Evolutionary conservation across 1,140 invertebrate species (phyloP).

Genomic region (Brachionus angularis): DNA sequence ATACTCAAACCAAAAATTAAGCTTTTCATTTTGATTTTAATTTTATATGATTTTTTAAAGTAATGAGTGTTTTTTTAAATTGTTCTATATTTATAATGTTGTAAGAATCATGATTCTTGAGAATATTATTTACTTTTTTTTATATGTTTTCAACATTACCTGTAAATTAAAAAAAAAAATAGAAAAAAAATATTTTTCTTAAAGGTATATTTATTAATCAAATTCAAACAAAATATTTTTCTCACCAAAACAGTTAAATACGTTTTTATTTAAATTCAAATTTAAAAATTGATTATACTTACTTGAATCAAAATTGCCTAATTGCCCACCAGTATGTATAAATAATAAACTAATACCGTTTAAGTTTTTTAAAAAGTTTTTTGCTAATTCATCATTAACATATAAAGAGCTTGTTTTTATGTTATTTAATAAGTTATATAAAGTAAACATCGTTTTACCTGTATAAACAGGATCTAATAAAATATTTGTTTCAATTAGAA

Average conservation of each 20-base stretch:
- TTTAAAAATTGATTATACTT: constrained; percentile 2
- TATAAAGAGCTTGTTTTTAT: constrained; percentile 37
- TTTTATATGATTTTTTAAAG: too few species aligned
- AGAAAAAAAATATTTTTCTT: too few species aligned
- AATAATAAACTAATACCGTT: constrained; percentile 51
- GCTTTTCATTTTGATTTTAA: too few species aligned
- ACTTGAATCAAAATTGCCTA: constrained; percentile 17
- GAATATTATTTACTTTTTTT: too few species aligned
- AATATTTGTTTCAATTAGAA: constrained; percentile 50
- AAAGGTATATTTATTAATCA: too few species aligned
- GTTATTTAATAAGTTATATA: constrained; percentile 47
- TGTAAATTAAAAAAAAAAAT: too few species aligned
- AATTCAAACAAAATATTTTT: too few species aligned
- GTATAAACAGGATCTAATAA: constrained; percentile 52
- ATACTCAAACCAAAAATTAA: too few species aligned
- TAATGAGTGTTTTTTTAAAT: too few species aligned
- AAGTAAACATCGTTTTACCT: constrained; percentile 49
- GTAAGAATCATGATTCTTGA: too few species aligned
- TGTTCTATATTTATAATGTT: too few species aligned
- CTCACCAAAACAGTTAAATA: constrained; percentile 27
- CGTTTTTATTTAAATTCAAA: background rate
- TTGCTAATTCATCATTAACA: background rate
- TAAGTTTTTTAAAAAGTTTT: constrained; percentile 46
- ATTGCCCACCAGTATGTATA: constrained; percentile 51
- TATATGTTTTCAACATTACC: too few species aligned